Percentiles rank a stretch among this genome's conserved stretches.
phyloP scores from a whole-genome alignment of 1,140 invertebrate genomes.

The Leptinotarsa lineolata region DNA sequence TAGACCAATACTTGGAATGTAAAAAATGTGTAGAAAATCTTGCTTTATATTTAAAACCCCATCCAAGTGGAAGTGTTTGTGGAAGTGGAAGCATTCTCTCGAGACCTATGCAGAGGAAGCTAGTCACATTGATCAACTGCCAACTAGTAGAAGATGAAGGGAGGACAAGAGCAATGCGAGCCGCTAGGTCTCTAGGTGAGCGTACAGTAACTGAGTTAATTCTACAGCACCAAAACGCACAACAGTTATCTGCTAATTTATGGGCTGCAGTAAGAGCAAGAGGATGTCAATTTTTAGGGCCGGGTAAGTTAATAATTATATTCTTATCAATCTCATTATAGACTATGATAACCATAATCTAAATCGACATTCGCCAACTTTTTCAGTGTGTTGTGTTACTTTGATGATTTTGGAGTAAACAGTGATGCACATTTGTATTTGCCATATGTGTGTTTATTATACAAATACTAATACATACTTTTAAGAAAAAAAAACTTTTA shows the following conservation, averaged over 20 bases:
- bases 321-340: background rate
- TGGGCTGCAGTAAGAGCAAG: constrained; percentile 96
- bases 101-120: constrained; percentile 91
- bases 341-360: no score
- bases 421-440: no score
- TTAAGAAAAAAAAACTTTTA: no score
- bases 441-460: no score
- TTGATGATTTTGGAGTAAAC: constrained; percentile 22
- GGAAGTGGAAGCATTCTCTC: constrained; percentile 49
- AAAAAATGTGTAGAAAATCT: constrained; percentile 86
- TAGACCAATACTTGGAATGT: constrained; percentile 74
- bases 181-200: constrained; percentile 90
- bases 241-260: constrained; percentile 88
- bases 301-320: constrained; percentile 64
- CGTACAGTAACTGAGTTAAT: constrained; percentile 94
- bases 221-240: constrained; percentile 90
- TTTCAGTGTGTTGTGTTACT: background rate
- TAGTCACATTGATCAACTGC: constrained; percentile 90
- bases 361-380: no score
- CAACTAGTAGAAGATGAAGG: constrained; percentile 90
- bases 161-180: constrained; percentile 76
- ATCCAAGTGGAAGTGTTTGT: constrained; percentile 49
- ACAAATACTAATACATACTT: no score
- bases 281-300: constrained; percentile 98
- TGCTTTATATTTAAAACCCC: constrained; percentile 81